A percentile compares a stretch with the other conserved stretches of the same genome.
These are phyloP conservation scores for Setophaga coronata DNA, from an alignment of 2,113 vertebrate genomes.

Conservation along the genomic window DNA sequence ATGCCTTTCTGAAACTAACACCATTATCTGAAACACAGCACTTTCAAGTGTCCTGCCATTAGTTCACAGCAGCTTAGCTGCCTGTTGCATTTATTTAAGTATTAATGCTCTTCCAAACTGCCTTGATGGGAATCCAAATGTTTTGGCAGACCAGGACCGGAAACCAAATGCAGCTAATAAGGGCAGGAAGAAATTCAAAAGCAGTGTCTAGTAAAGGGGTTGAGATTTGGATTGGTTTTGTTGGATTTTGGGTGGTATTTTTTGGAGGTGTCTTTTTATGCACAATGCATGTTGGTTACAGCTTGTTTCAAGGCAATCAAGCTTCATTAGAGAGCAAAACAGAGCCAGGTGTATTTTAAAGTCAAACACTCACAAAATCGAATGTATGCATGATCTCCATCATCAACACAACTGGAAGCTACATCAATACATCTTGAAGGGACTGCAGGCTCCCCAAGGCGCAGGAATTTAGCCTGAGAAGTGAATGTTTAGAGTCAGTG, in stretches of 20 bases:
- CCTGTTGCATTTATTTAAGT: conserved; percentile 54
- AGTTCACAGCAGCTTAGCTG: conserved; percentile 14
- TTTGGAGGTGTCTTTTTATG: background rate
- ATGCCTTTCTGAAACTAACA: conserved; percentile 56
- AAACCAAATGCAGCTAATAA: background rate
- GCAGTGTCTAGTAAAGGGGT: background rate
- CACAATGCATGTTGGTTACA: background rate
- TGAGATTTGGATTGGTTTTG: background rate
- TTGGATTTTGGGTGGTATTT: background rate
- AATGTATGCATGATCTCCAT: background rate
- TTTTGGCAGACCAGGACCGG: conserved; percentile 7
- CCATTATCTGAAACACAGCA: conserved; percentile 20
- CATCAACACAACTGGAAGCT: background rate
- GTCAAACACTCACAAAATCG: background rate
- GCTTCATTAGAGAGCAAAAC: conserved; percentile 30
- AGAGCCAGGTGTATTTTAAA: conserved; percentile 39
- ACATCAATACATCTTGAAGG: background rate
- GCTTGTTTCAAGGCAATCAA: conserved; percentile 20
- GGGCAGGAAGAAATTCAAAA: conserved; percentile 49
- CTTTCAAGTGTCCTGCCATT: conserved; percentile 48
- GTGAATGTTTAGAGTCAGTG: background rate
- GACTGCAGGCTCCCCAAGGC: background rate
- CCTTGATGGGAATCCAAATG: background rate
- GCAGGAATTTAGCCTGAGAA: background rate
- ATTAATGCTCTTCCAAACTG: background rate